Evolutionary conservation across 2,113 vertebrate genomes (phyloP).

Genomic region (Falcunculus frontatus): DNA sequence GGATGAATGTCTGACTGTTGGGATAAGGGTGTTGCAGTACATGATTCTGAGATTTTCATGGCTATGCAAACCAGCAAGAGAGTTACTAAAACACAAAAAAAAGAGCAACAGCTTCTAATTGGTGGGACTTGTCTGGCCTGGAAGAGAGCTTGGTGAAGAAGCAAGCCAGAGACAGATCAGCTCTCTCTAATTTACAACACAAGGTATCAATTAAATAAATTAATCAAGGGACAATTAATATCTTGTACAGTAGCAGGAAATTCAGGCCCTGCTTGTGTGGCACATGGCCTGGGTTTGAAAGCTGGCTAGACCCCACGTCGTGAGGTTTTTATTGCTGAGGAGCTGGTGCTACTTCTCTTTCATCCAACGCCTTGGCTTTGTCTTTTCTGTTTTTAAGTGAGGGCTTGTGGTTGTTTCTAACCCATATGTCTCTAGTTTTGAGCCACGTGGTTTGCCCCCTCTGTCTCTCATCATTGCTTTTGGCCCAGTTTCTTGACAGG

Average conservation of each 20-base stretch:
- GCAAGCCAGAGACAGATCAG: not conserved
- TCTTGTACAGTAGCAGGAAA: conserved; percentile 6
- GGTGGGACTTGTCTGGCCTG: fast-evolving
- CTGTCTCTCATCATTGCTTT: conserved; percentile 75
- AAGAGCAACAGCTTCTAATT: not conserved
- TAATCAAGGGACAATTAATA: not conserved
- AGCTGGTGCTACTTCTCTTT: conserved; percentile 41
- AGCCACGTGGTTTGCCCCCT: conserved; percentile 65
- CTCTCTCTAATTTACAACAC: not conserved
- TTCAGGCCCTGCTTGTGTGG: not conserved
- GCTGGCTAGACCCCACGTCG: not conserved
- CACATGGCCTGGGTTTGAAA: not conserved
- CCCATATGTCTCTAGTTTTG: conserved; percentile 52
- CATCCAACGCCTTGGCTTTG: conserved; percentile 48
- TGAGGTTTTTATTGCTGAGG: not conserved
- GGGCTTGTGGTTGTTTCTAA: conserved; percentile 53
- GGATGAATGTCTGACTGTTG: not conserved
- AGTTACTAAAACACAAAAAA: not conserved
- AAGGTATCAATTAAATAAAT: not conserved
- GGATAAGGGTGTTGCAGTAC: fast-evolving
- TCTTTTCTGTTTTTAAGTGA: conserved; percentile 59
- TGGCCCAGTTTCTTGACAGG: conserved; percentile 77
- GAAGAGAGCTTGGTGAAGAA: not conserved
- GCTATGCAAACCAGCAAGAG: not conserved
- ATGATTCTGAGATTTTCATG: not conserved